Evolutionary conservation across 2,888 invertebrate genomes (phyloP).

Genomic region (Xanthia icteritia): DNA sequence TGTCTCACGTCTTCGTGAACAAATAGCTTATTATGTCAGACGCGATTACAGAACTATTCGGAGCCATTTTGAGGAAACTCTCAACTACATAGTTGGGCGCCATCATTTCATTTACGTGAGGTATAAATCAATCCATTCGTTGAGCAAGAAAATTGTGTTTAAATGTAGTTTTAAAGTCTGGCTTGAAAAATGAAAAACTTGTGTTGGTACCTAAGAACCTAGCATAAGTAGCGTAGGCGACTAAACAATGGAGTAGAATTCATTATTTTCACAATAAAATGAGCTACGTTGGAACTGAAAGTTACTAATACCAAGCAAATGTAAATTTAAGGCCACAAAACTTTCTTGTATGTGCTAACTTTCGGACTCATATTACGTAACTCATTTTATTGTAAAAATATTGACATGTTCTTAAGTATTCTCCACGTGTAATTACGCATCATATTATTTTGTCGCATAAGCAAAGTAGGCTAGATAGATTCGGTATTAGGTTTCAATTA

Average conservation of each 20-base stretch:
- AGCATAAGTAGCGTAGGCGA: not conserved
- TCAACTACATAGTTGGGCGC: conserved; percentile 17
- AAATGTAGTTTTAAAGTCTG: conserved; percentile 3
- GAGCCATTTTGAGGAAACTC: conserved; percentile 32
- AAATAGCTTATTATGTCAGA: conserved; percentile 42
- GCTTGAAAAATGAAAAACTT: not conserved
- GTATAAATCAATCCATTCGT: conserved; percentile 42
- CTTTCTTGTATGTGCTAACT: conserved; percentile 22
- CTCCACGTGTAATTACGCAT: not conserved
- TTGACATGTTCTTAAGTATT: not conserved
- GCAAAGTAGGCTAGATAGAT: not conserved
- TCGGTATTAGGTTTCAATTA: not conserved
- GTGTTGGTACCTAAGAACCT: not conserved
- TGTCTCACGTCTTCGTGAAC: conserved; percentile 40
- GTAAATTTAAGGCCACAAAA: conserved; percentile 15
- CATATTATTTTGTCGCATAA: not conserved
- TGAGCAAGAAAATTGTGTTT: conserved; percentile 40
- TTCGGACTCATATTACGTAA: conserved; percentile 15
- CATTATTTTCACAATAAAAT: conserved; percentile 11
- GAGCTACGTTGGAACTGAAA: conserved; percentile 1
- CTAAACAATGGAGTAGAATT: not conserved
- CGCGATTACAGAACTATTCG: conserved; percentile 38
- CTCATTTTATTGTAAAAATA: conserved; percentile 31
- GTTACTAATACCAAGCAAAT: conserved; percentile 13
- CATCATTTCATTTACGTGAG: conserved; percentile 6